Evolutionary conservation across 1,140 invertebrate genomes (phyloP), one percentile per base, ranked within the genome.

Genomic region (Calephelis nemesis): DNA sequence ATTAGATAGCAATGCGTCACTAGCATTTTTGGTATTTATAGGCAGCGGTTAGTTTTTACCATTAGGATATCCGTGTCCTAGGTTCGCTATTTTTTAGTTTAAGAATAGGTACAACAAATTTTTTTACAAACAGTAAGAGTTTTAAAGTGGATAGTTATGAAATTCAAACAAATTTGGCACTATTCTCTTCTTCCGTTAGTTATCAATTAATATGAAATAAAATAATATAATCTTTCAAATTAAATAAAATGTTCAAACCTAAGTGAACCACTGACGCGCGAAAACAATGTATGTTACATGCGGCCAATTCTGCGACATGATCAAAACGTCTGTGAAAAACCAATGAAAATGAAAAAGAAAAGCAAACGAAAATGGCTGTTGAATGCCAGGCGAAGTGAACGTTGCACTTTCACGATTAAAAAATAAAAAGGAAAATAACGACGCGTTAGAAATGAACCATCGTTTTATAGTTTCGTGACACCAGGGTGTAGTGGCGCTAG

Each of bases 381-480:
- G 86, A 90, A 90, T 89, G 75, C 80, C 84, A 75, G 78, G 82
- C 82, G 85, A 90, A 87, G 88, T 90, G 88, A 88, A 89, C 86
- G 86, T 87, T 88, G 88, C 88, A 90, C 88, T 90, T 90, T 88
- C 83, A 88, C 88, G 82, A 88, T 87, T 87, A 87, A 87, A 86
- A 87, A 86, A 82, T 77, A 85, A 86, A 88, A 79, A 78, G 78
- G 80, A 85, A 87, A 87, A 87, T 86, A 85, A 78, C 77, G 71
- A 71, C 77, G 77, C 76, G 84, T 82, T 84, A 82, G 85, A 84
- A 87, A 87, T 87, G 87, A 89, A 89, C 87, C 87, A 85, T 81
- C 75, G 76, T 72, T 73, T 71, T 79, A 81, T 83, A 85, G 83
- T 85, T 87, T 79, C 75, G 75, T 75, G 72, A 68, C 65, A 64